phyloP scores from a whole-genome alignment of 2,888 invertebrate genomes.

The Apodemia zela region DNA sequence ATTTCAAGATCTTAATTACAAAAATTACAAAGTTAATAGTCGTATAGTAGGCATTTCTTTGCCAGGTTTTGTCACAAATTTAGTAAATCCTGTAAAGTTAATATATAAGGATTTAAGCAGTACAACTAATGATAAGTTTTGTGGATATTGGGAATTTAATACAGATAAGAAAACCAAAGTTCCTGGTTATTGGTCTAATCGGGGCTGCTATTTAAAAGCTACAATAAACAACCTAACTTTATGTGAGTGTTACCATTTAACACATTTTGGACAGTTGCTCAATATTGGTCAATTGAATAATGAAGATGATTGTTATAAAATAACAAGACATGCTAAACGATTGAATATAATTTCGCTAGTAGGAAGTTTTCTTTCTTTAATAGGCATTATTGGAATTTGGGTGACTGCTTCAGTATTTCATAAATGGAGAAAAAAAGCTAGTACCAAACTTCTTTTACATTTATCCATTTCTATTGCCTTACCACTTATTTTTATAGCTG shows the following conservation, averaged over 20 bases:
- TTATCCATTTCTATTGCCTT: constrained; percentile 82
- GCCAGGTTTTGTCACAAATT: constrained; percentile 77
- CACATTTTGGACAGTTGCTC: constrained; percentile 82
- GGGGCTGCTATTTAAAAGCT: constrained; percentile 70
- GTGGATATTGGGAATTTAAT: constrained; percentile 81
- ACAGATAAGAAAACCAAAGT: constrained; percentile 36
- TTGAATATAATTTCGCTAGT: constrained; percentile 80
- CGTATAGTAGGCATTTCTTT: constrained; percentile 81
- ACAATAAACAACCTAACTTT: constrained; percentile 44
- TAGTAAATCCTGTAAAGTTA: constrained; percentile 76
- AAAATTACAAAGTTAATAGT: constrained; percentile 54
- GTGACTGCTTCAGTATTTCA: constrained; percentile 79
- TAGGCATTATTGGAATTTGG: constrained; percentile 80
- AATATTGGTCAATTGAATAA: constrained; percentile 38
- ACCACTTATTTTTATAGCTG: constrained; percentile 72
- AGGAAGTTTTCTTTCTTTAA: constrained; percentile 80
- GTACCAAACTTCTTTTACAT: constrained; percentile 84
- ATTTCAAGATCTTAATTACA: constrained; percentile 66
- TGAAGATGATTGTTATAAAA: constrained; percentile 31
- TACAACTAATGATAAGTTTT: constrained; percentile 45
- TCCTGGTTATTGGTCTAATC: constrained; percentile 76
- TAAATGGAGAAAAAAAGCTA: constrained; percentile 82
- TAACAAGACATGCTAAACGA: constrained; percentile 53
- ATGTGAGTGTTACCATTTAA: constrained; percentile 80
- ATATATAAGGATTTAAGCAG: constrained; percentile 57